These are phyloP conservation scores for Andricus quercusramuli DNA, from an alignment of 2,888 invertebrate genomes.

Conservation along the genomic window DNA sequence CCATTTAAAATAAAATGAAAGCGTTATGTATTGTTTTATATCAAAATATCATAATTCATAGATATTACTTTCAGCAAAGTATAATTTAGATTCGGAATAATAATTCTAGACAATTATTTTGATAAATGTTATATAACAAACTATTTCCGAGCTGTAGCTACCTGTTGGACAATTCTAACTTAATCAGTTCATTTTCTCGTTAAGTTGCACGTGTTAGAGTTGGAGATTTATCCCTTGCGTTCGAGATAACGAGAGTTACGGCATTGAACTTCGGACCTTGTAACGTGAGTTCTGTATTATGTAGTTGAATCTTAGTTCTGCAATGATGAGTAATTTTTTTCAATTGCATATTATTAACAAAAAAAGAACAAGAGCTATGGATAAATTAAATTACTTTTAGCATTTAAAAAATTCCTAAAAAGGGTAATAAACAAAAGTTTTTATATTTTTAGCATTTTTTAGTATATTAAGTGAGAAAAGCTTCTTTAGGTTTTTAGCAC, in stretches of 20 bases:
- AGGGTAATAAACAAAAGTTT: background rate
- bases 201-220: slow-evolving; percentile 41
- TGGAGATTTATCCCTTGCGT: slow-evolving; percentile 22
- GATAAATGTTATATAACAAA: background rate
- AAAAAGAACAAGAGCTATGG: background rate
- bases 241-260: slow-evolving; percentile 50
- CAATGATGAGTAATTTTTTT: slow-evolving; percentile 15
- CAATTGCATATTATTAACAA: background rate
- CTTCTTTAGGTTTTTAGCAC: background rate
- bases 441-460: background rate
- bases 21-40: background rate
- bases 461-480: background rate
- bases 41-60: background rate
- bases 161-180: slow-evolving; percentile 17
- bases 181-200: slow-evolving; percentile 17
- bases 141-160: background rate
- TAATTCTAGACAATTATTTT: background rate
- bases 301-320: slow-evolving; percentile 34
- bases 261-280: slow-evolving; percentile 63
- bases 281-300: slow-evolving; percentile 50
- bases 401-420: background rate
- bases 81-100: background rate
- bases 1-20: background rate
- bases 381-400: background rate
- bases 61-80: background rate